Percentiles rank a stretch among this genome's conserved stretches.
Evolutionary conservation across 2,888 invertebrate species (phyloP).

Genomic region (Pteria penguin): DNA sequence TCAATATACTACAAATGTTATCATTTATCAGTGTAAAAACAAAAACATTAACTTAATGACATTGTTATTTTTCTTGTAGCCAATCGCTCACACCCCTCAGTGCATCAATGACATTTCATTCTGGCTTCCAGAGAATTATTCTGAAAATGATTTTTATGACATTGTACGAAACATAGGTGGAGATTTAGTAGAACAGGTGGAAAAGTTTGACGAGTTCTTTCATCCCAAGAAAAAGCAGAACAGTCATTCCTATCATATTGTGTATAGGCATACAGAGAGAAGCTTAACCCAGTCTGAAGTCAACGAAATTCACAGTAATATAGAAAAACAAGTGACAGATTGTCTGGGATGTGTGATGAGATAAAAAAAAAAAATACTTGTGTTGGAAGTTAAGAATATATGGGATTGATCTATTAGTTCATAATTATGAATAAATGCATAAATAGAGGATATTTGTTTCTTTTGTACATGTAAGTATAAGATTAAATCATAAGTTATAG

Average conservation of each 20-base stretch:
- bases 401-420: too few species aligned
- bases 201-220: conserved; percentile 90
- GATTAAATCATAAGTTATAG: too few species aligned
- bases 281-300: conserved; percentile 93
- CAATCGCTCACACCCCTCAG: conserved; percentile 91
- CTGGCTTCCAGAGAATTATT: conserved; percentile 88
- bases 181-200: conserved; percentile 95
- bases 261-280: conserved; percentile 94
- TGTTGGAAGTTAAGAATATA: too few species aligned
- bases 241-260: conserved; percentile 94
- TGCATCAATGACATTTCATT: conserved; percentile 96
- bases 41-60: too few species aligned
- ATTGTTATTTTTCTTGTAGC: conserved; percentile 80
- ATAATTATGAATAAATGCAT: too few species aligned
- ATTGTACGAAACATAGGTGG: conserved; percentile 92
- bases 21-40: too few species aligned
- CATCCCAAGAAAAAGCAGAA: conserved; percentile 90
- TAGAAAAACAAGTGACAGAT: conserved; percentile 83
- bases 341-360: conserved; percentile 81
- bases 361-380: conserved; percentile 40
- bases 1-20: too few species aligned
- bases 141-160: conserved; percentile 86
- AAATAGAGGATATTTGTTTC: too few species aligned
- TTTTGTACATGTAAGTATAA: too few species aligned
- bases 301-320: conserved; percentile 88